These are phyloP conservation scores for Acropternis orthonyx DNA, from an alignment of 2,797 vertebrate species.

Conservation along the genomic window DNA sequence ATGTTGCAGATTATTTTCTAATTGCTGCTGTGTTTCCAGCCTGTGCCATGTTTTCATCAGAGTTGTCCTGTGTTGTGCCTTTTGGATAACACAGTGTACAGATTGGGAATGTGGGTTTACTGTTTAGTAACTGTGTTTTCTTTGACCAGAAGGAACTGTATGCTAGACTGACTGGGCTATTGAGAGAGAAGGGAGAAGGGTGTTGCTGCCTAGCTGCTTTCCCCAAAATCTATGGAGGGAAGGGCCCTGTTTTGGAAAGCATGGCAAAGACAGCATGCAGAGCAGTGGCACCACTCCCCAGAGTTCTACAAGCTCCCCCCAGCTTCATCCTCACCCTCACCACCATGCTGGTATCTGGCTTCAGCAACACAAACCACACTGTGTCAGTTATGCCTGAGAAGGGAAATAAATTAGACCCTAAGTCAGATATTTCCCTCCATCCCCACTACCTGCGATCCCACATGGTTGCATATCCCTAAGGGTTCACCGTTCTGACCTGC, in stretches of 20 bases:
- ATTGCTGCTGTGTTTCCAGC: background rate
- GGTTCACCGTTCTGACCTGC: background rate
- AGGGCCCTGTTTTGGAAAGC: background rate
- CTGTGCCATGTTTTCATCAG: background rate
- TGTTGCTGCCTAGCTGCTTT: background rate
- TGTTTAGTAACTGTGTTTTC: background rate
- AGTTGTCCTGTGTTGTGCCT: background rate
- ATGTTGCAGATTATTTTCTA: background rate
- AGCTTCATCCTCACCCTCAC: background rate
- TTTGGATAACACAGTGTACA: fast-evolving
- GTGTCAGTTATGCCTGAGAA: background rate
- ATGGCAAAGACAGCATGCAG: background rate
- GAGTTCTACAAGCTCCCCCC: background rate
- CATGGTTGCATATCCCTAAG: fast-evolving
- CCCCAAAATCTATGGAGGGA: background rate
- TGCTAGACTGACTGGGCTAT: background rate
- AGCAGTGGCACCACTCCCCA: background rate
- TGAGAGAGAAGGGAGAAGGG: background rate
- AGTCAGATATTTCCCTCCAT: background rate
- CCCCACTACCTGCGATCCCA: fast-evolving
- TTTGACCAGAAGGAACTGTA: background rate
- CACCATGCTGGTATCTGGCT: background rate
- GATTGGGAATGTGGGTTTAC: background rate
- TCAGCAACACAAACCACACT: background rate
- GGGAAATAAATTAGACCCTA: background rate